Conservation (phyloP, 2,888 invertebrate genomes). For the Scaptomyza tumidula region DNA sequence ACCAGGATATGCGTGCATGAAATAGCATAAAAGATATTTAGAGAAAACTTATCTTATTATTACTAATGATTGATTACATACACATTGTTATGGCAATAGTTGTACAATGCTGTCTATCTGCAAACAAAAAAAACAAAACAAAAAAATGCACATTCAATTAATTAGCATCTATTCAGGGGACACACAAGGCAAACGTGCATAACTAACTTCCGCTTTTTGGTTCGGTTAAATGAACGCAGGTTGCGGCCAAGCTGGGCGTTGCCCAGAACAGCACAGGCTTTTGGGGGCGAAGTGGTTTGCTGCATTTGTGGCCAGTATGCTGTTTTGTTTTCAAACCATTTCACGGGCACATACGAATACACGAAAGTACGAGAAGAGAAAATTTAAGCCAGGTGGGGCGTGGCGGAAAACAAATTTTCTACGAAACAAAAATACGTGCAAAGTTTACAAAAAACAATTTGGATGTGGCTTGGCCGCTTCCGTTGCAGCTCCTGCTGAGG, state of each 20-base stretch:
- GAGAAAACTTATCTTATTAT: constrained; percentile 10
- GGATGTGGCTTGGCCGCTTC: constrained; percentile 47
- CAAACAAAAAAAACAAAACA: not conserved
- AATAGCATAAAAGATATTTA: constrained; percentile 7
- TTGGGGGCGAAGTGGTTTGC: constrained; percentile 21
- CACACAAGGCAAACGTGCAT: constrained; percentile 57
- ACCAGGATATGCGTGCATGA: constrained; percentile 17
- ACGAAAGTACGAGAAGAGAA: constrained; percentile 11
- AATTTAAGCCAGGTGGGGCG: constrained; percentile 22
- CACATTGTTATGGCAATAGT: constrained; percentile 12
- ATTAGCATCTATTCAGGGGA: constrained; percentile 66
- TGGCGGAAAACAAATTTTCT: constrained; percentile 50
- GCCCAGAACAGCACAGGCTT: constrained; percentile 25
- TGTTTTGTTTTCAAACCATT: constrained; percentile 72
- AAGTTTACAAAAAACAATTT: constrained; percentile 74
- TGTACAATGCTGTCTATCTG: constrained; percentile 8
- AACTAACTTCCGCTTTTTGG: constrained; percentile 67
- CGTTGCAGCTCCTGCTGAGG: constrained; percentile 38
- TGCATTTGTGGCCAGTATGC: constrained; percentile 57
- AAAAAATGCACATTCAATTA: constrained; percentile 58
- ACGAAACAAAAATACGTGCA: constrained; percentile 72
- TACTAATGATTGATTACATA: constrained; percentile 22
- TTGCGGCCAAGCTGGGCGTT: constrained; percentile 43
- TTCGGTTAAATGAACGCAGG: constrained; percentile 63
- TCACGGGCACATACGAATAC: constrained; percentile 48